Conservation (phyloP, 2,113 vertebrate species). For the Sylvietta virens region DNA sequence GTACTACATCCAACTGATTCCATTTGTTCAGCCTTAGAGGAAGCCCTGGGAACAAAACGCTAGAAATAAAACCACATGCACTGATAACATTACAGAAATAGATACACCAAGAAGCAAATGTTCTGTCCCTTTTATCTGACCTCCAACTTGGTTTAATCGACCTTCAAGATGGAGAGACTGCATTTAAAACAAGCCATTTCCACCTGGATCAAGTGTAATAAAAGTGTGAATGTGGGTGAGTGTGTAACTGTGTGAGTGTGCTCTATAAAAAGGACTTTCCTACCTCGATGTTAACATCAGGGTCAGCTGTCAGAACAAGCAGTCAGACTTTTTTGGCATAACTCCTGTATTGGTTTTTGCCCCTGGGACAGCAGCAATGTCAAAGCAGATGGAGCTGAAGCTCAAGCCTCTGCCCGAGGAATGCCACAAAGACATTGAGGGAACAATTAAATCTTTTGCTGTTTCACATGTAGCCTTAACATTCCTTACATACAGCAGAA, state of each 20-base stretch:
- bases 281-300: accelerated
- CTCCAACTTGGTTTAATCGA: constrained; percentile 11
- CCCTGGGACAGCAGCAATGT: neutral
- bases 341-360: neutral
- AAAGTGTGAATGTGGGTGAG: neutral
- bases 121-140: constrained; percentile 42
- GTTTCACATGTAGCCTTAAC: neutral
- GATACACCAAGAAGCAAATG: constrained; percentile 22
- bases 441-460: neutral
- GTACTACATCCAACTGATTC: constrained; percentile 22
- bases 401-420: neutral
- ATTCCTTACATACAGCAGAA: neutral
- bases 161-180: neutral
- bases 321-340: neutral
- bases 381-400: neutral
- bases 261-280: neutral
- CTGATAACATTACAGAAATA: constrained; percentile 54
- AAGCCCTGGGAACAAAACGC: constrained; percentile 1
- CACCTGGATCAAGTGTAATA: neutral
- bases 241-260: neutral
- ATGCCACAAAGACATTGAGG: neutral
- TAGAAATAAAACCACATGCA: constrained; percentile 44
- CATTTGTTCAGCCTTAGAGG: constrained; percentile 33
- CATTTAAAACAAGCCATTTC: constrained; percentile 4
- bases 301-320: neutral